Evolutionary conservation across 2,888 invertebrate genomes (phyloP), one percentile per base, ranked within the genome.

Genomic region (Ischnus inquisitorius): DNA sequence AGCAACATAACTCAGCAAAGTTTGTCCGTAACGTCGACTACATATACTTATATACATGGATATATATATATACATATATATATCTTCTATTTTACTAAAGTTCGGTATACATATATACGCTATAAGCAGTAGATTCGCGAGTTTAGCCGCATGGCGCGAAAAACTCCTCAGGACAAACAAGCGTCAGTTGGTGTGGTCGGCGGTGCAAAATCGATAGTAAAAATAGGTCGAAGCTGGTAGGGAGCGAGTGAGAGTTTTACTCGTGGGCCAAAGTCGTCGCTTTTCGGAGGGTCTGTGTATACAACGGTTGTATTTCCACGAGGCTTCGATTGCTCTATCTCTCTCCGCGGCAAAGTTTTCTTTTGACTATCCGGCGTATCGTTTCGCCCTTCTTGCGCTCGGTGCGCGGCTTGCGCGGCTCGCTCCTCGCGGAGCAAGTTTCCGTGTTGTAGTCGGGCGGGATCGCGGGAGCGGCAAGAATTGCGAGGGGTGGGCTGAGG

Each of bases 181-280:
- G 75, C 69, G 39, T 25, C 34, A n/a, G 43, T 41, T 34, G 64
- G n/a, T n/a, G 60, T n/a, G 22, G 60, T 60, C 25, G 60, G n/a
- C n/a, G 51, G 62, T 22, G 62, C 41, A 76, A 79, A 83, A 83
- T 83, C 83, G 79, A 83, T 83, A 76, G 67, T 72, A 77, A 83
- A 80, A 83, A 83, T 80, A 72, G 83, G 83, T 83, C 83, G 79
- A 79, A 76, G 65, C 67, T 79, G 79, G 76, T 43, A 76, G 71
- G 79, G 76, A 34, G 46, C 3, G 46, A 48, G 51, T 14, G 28
- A 41, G 57, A 28, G 25, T 12, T 22, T 54, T 60, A 34, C 25
- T 75, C 80, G 80, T 69, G 48, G 65, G 57, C 22, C 64, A 46
- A 65, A 22, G 69, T 62, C 5, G 43, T 62, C 60, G 68, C 6